Evolutionary conservation across 23 tunicate species (phyloP).

Genomic region (Corella eumyota): DNA sequence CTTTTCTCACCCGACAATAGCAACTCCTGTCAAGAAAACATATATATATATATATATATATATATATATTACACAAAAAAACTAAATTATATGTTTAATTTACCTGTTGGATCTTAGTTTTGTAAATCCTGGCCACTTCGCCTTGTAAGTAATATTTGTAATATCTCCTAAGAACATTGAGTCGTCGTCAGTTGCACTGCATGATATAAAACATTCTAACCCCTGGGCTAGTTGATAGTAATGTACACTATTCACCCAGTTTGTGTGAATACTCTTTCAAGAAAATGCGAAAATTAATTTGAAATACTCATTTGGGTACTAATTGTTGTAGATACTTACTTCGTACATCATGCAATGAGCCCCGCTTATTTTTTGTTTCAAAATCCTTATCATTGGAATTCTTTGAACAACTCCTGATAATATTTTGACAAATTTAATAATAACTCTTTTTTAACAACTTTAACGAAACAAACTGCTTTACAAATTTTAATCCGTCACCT

Average conservation of each 20-base stretch:
- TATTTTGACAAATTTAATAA: not conserved
- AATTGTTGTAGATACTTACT: slow-evolving; percentile 20
- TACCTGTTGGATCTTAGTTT: slow-evolving; percentile 46
- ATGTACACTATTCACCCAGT: slow-evolving; percentile 74
- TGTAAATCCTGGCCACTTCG: slow-evolving; percentile 61
- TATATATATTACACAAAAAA: too few relatives aligned
- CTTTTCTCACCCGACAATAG: slow-evolving; percentile 68
- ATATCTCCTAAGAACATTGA: slow-evolving; percentile 88
- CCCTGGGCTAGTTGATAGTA: slow-evolving; percentile 77
- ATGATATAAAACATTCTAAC: slow-evolving; percentile 82
- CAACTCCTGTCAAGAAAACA: slow-evolving; percentile 35
- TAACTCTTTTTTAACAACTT: not conserved
- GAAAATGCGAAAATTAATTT: not conserved
- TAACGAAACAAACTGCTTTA: not conserved
- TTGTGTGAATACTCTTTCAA: slow-evolving; percentile 20
- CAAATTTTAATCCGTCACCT: slow-evolving; percentile 24
- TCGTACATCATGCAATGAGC: slow-evolving; percentile 35
- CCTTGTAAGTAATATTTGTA: slow-evolving; percentile 40
- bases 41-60: not conserved
- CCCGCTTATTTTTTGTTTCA: slow-evolving; percentile 39
- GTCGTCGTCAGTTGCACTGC: slow-evolving; percentile 73
- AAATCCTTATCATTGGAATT: slow-evolving; percentile 22
- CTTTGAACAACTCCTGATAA: slow-evolving; percentile 45
- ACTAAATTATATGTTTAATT: not conserved
- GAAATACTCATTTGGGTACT: not conserved